phyloP scores from a whole-genome alignment of 2,797 vertebrate species.

The Coranthus polyacanthus region DNA sequence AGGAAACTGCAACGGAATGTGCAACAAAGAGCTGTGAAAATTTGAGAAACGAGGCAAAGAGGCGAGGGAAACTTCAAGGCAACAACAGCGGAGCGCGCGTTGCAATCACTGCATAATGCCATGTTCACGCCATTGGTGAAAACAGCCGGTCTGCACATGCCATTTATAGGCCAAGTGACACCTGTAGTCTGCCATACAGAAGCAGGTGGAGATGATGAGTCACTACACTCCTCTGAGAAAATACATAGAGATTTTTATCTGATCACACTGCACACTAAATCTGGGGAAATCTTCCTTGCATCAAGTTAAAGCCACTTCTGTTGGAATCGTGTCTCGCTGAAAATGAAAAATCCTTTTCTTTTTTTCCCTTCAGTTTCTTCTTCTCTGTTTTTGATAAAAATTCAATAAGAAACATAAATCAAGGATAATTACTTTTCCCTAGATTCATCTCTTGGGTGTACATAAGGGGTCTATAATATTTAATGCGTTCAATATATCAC shows the following conservation, averaged over 20 bases:
- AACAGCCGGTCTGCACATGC: constrained; percentile 31
- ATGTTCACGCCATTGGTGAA: constrained; percentile 6
- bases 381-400: constrained; percentile 18
- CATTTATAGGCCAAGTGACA: constrained; percentile 42
- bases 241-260: constrained; percentile 12
- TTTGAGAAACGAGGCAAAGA: neutral
- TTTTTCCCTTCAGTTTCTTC: neutral
- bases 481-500: constrained; percentile 29
- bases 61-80: neutral
- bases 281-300: neutral
- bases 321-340: constrained; percentile 11
- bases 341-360: constrained; percentile 2
- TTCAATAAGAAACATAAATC: constrained; percentile 31
- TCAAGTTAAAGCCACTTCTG: constrained; percentile 10
- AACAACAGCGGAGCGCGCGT: constrained; percentile 18
- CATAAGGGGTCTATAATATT: constrained; percentile 27
- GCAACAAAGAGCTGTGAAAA: constrained; percentile 16
- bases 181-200: constrained; percentile 20
- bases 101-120: constrained; percentile 15
- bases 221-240: constrained; percentile 24
- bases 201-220: constrained; percentile 25
- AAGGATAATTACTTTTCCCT: constrained; percentile 28
- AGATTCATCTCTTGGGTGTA: constrained; percentile 10
- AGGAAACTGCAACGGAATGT: constrained; percentile 6
- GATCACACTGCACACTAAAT: constrained; percentile 12